phyloP scores from a whole-genome alignment of 1,140 invertebrate genomes.

The Eupristina koningsbergeri region DNA sequence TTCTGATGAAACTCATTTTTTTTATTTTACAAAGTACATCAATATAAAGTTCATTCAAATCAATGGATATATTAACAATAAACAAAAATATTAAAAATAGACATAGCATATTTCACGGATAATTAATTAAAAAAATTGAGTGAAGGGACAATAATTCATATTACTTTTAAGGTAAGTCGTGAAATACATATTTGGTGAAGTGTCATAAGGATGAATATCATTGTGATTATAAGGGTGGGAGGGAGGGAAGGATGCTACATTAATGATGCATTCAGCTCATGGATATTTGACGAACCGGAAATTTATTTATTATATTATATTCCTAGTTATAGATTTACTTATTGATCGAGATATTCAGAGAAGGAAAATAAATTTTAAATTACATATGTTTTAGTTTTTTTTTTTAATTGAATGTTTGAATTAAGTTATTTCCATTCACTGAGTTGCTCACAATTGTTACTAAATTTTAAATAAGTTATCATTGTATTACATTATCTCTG shows the following conservation, averaged over 20 bases:
- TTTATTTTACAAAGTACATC: neutral
- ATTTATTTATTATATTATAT: slow-evolving; percentile 5
- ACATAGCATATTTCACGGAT: neutral
- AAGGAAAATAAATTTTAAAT: neutral
- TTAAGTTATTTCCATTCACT: neutral
- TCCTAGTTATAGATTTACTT: slow-evolving; percentile 4
- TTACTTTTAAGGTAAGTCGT: neutral
- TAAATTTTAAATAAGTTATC: neutral
- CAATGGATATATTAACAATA: neutral
- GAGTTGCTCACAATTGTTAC: neutral
- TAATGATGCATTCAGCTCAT: slow-evolving; percentile 69
- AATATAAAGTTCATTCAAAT: slow-evolving; percentile 10
- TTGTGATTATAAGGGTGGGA: no score
- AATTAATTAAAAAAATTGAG: neutral
- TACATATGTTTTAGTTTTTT: no score
- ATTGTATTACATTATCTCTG: neutral
- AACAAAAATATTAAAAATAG: neutral
- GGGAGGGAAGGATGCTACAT: slow-evolving; percentile 65
- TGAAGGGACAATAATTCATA: neutral
- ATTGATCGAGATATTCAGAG: neutral
- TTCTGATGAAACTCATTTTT: no score
- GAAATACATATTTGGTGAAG: neutral
- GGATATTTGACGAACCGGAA: slow-evolving; percentile 46
- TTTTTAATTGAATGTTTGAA: no score
- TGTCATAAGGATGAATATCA: slow-evolving; percentile 24